Evolutionary conservation across 2,888 invertebrate genomes (phyloP), one percentile per base, ranked within the genome.

Genomic region (Conus canariensis): DNA sequence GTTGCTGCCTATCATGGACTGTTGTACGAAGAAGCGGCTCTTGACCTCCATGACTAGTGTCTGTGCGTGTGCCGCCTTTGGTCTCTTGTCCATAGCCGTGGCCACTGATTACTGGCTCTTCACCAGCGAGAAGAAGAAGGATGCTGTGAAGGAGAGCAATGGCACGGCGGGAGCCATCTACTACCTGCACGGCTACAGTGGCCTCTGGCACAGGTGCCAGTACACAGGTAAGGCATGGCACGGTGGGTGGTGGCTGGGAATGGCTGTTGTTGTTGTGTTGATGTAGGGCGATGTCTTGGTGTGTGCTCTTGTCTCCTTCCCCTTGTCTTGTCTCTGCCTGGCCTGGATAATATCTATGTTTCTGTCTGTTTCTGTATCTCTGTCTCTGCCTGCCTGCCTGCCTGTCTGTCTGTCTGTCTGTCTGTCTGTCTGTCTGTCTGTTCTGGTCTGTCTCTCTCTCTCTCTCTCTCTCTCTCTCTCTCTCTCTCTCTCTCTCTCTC

Each of bases 51-150:
- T 95, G 95, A 96, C 96, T 89, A 95, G 96, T 92, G 93, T 95
- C 85, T 96, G 95, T 93, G 96, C 96, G 12, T 95, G 96, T 93
- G 95, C 95, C 45, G 96, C 96, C 70, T 96, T 96, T 90, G 95
- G 96, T 87, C 94, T 96, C 90, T 94, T 96, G 60, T 95, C 95
- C 91, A 95, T 96, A 25, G 95, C 96, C 59, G 96, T 96, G 67
- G 95, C 95, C 85, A 96, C 96, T 74, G 96, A 96, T 92, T 96
- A 96, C 93, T 96, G 96, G 96, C 94, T 96, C 10, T 95, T 93
- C 91, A 95, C 96, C 30, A 94, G 92, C 89, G 95, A 96, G 91
- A 93, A 92, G 88, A 93, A 92, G 80, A 91, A 93, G 45, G 94
- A 94, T 67, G 92, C 93, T 56, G 82, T 58, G 30, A 83, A 83